Evolutionary conservation across 2,888 invertebrate species (phyloP).

Genomic region (Dioctria linearis): DNA sequence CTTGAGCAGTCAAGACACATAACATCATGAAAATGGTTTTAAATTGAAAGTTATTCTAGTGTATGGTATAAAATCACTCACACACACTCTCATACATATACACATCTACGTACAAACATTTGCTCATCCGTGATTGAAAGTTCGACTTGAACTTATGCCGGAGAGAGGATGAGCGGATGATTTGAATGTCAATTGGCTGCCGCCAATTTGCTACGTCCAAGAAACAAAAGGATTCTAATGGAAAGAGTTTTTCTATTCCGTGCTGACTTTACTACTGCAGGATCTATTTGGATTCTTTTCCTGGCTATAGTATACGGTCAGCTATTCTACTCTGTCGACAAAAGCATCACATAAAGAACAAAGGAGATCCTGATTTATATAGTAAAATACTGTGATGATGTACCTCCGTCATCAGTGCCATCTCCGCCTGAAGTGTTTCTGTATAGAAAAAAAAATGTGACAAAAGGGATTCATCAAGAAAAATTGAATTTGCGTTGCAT

Average conservation of each 20-base stretch:
- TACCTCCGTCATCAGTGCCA: constrained; percentile 11
- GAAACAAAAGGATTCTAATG: constrained; percentile 1
- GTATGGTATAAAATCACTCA: too few relatives aligned
- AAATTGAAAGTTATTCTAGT: not conserved
- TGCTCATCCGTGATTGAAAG: constrained; percentile 14
- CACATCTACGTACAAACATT: not conserved
- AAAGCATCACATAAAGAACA: constrained; percentile 41
- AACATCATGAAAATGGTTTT: constrained; percentile 18
- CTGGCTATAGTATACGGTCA: not conserved
- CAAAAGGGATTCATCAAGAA: constrained; percentile 48
- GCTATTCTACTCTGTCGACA: constrained; percentile 3
- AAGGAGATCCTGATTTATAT: constrained; percentile 53
- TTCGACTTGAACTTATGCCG: not conserved
- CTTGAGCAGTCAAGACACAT: constrained; percentile 28
- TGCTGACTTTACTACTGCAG: not conserved
- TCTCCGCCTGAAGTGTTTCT: not conserved
- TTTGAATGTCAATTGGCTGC: constrained; percentile 26
- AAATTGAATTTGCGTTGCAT: constrained; percentile 48
- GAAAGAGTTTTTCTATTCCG: not conserved
- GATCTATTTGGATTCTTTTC: not conserved
- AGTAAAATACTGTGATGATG: constrained; percentile 23
- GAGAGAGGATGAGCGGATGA: too few relatives aligned
- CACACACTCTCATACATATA: too few relatives aligned
- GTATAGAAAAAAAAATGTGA: not conserved
- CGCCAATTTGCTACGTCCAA: constrained; percentile 14